A percentile compares a stretch with the other conserved stretches of the same genome.
phyloP scores from a whole-genome alignment of 1,140 invertebrate genomes.

The Drosophila jambulina region DNA sequence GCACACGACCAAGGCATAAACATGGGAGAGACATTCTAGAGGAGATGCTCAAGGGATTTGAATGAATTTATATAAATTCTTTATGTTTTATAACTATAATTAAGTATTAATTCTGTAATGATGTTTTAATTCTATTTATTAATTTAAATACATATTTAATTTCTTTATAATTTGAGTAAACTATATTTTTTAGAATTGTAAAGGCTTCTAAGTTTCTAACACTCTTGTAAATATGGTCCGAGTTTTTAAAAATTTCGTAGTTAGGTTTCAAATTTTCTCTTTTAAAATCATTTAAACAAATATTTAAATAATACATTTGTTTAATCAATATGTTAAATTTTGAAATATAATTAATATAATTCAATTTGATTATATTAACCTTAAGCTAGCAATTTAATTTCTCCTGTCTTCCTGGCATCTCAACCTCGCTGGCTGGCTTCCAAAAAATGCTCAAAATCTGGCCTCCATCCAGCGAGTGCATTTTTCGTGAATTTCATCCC shows the following conservation, averaged over 20 bases:
- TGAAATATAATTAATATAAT: neutral
- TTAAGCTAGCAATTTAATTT: neutral
- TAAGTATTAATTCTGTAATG: too few species aligned
- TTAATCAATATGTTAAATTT: neutral
- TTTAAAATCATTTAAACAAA: neutral
- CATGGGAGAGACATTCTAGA: neutral
- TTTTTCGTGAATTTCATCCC: conserved; percentile 20
- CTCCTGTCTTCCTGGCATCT: neutral
- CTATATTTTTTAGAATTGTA: neutral
- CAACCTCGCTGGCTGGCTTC: conserved; percentile 20
- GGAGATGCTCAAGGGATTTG: neutral
- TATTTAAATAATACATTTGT: neutral
- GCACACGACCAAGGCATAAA: conserved; percentile 62
- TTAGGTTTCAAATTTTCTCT: neutral
- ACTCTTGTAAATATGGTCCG: neutral
- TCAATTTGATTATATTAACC: neutral
- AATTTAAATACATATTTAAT: too few species aligned
- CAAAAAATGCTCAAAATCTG: conserved; percentile 24
- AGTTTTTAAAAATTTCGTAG: neutral
- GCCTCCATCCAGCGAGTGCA: conserved; percentile 28
- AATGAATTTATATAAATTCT: neutral
- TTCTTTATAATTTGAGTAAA: neutral
- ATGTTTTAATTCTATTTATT: too few species aligned
- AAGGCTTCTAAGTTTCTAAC: neutral
- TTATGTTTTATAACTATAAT: too few species aligned